Evolutionary conservation across 2,797 vertebrate species (phyloP), one percentile per base, ranked within the genome.

Genomic region (Tarsius wallacei): DNA sequence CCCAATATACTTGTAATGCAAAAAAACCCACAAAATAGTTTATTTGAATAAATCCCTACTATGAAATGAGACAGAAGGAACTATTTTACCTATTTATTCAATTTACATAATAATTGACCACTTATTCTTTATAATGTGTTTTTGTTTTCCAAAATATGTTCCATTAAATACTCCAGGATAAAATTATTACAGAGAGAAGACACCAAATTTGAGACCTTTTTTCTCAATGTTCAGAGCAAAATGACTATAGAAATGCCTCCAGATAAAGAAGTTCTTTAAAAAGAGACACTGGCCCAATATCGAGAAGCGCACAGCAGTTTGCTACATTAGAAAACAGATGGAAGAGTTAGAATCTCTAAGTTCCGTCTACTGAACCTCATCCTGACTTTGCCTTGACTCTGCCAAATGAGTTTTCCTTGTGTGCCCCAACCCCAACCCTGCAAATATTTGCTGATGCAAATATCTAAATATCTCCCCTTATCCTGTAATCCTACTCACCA

Each of bases 101-200:
- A 80, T 26, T 77, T 63, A 68, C 6, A 31, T 87, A 80, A 84
- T 57, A 87, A 76, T 47, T 59, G 63, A 53, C 26, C 59, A 81
- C 21, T 88, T 89, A 87, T 94, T 95, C 63, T 91, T 83, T 74
- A 42, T n/a, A 10, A 5, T 81, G 0, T 71, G 14, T 81, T 81
- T 86, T 42, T 42, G 42, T 42, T 88, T 91, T 85, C 26, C n/a
- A 94, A 94, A 74, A 64, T 81, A 85, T 47, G 82, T 96, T 59
- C 61, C 36, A 49, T 12, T 74, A 24, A 74, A 57, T 74, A 86
- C 42, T 31, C 76, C n/a, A 73, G 42, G 42, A 4, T 42, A 42
- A 42, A 42, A 42, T 42, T 42, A 42, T 42, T 64, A 68, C 42
- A 78, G 14, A 87, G 42, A 7, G 47, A 78, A 76, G 49, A 78